These are phyloP conservation scores for Oscheius sp. DNA, from an alignment of 2,888 invertebrate genomes.

Conservation along the genomic window DNA sequence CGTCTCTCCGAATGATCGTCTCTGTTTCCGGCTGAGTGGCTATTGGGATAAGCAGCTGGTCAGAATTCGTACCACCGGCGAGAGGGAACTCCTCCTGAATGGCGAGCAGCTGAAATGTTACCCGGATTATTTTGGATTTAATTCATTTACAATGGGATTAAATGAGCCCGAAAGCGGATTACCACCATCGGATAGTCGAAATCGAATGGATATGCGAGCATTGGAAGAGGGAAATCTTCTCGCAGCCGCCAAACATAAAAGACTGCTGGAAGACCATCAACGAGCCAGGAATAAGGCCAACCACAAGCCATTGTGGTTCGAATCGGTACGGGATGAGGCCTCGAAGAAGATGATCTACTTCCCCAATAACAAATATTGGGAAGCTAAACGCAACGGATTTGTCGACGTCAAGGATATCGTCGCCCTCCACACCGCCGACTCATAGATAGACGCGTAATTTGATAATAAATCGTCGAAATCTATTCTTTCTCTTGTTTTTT, in stretches of 20 bases:
- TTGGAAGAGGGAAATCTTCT: constrained; percentile 25
- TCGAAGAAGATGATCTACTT: constrained; percentile 16
- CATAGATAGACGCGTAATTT: not conserved
- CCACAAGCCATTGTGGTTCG: constrained; percentile 29
- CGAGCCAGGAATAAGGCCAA: not conserved
- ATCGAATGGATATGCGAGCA: constrained; percentile 26
- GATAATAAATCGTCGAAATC: too few species aligned
- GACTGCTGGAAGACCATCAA: constrained; percentile 19
- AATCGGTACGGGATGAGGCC: constrained; percentile 8
- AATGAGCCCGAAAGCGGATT: constrained; percentile 16
- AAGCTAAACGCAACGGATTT: constrained; percentile 10
- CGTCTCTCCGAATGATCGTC: constrained; percentile 7
- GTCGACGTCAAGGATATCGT: constrained; percentile 5
- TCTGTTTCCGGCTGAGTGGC: constrained; percentile 23
- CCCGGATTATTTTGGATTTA: constrained; percentile 24
- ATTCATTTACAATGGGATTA: constrained; percentile 25
- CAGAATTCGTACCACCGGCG: constrained; percentile 5
- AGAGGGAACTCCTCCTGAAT: constrained; percentile 2
- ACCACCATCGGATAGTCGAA: constrained; percentile 22
- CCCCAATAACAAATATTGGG: constrained; percentile 32
- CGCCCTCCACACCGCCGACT: too few species aligned
- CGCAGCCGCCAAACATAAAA: constrained; percentile 2
- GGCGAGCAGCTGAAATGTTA: not conserved
- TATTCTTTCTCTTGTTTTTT: too few species aligned
- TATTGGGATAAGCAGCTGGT: constrained; percentile 1